Percentiles rank a stretch among this genome's conserved stretches.
Conservation (phyloP, 2,797 vertebrate genomes). For the Labroides dimidiatus region DNA sequence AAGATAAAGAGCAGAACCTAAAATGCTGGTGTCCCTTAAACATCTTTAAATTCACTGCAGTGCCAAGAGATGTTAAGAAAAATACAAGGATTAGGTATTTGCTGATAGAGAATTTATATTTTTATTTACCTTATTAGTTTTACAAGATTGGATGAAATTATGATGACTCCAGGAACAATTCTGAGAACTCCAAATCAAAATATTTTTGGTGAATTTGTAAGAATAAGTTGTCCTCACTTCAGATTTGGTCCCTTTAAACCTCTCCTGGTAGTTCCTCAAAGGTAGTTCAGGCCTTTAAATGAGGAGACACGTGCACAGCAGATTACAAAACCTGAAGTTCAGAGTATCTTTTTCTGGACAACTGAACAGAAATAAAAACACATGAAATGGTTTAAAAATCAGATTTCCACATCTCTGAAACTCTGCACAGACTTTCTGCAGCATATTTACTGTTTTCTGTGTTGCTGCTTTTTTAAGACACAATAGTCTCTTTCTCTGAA, state of each 20-base stretch:
- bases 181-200: background rate
- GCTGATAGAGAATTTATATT: background rate
- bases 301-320: background rate
- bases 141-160: background rate
- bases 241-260: too few species aligned
- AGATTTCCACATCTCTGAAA: slow-evolving; percentile 2
- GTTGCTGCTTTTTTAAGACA: slow-evolving; percentile 16
- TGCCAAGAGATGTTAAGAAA: too few species aligned
- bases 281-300: background rate
- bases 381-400: slow-evolving; percentile 4
- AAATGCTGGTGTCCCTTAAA: background rate
- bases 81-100: background rate
- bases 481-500: slow-evolving; percentile 23
- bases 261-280: background rate
- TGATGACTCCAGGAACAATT: fast-evolving
- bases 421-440: background rate
- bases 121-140: background rate
- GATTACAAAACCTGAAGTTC: background rate
- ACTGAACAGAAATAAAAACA: background rate
- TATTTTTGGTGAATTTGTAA: background rate
- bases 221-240: background rate
- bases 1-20: background rate
- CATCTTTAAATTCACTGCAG: background rate
- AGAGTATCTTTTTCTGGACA: background rate
- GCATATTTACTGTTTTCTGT: background rate